Percentiles rank a stretch among this genome's conserved stretches.
phyloP scores from a whole-genome alignment of 2,797 vertebrate genomes.

The Poeciliopsis turneri region DNA sequence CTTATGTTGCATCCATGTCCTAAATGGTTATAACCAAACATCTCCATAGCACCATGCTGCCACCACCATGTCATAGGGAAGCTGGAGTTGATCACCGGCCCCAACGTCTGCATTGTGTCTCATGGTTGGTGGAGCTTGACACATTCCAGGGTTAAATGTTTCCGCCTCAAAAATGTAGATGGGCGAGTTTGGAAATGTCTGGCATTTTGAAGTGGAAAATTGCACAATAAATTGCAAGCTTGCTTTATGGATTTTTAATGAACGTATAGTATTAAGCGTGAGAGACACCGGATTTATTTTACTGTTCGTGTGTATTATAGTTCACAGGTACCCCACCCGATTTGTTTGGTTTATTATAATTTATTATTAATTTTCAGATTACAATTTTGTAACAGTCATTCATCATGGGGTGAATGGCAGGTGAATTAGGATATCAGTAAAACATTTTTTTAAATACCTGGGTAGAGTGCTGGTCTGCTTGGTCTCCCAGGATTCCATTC shows the following conservation, averaged over 20 bases:
- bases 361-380: not conserved
- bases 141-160: not conserved
- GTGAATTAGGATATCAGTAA: not conserved
- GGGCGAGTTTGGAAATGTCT: not conserved
- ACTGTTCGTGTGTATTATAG: too few relatives aligned
- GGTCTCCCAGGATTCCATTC: not conserved
- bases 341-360: too few relatives aligned
- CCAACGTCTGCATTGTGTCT: not conserved
- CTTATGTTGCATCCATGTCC: too few relatives aligned
- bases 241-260: not conserved
- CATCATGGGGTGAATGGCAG: not conserved
- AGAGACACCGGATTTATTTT: too few relatives aligned
- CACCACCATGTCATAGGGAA: too few relatives aligned
- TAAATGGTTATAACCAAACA: too few relatives aligned
- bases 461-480: not conserved
- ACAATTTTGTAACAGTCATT: not conserved
- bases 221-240: not conserved
- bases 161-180: not conserved
- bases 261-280: too few relatives aligned
- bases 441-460: not conserved
- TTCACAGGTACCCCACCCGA: too few relatives aligned
- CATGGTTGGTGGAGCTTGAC: not conserved
- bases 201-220: not conserved
- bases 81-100: too few relatives aligned
- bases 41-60: too few relatives aligned